These are phyloP conservation scores for Diabrotica balteata DNA, from an alignment of 2,888 invertebrate genomes.

Conservation along the genomic window DNA sequence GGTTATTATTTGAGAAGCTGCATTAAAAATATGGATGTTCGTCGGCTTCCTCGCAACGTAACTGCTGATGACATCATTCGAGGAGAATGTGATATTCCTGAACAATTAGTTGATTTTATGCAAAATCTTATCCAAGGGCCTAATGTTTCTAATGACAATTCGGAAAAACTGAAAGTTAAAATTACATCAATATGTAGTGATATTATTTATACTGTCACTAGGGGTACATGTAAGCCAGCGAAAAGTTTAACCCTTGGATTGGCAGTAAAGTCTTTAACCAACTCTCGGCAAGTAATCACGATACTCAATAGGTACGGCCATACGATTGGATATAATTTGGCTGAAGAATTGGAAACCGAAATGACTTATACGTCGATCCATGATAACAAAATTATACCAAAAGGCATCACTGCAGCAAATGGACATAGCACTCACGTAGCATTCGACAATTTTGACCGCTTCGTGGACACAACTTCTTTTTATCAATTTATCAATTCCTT, in stretches of 20 bases:
- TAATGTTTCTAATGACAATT: conserved; percentile 1
- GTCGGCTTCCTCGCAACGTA: not conserved
- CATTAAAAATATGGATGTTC: not conserved
- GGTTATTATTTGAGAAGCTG: not conserved
- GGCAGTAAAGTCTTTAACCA: conserved; percentile 45
- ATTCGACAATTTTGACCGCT: conserved; percentile 41
- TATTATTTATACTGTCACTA: conserved; percentile 37
- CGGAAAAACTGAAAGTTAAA: conserved; percentile 5
- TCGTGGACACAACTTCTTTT: conserved; percentile 35
- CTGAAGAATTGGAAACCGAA: conserved; percentile 51
- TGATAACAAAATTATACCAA: conserved; percentile 41
- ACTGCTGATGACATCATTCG: too few species aligned
- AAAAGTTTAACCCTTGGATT: conserved; percentile 35
- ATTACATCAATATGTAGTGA: conserved; percentile 38
- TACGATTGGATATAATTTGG: conserved; percentile 44
- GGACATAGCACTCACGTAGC: conserved; percentile 45
- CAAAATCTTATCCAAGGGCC: conserved; percentile 20
- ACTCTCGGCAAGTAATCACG: conserved; percentile 42
- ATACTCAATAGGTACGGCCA: conserved; percentile 50
- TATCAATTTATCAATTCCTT: conserved; percentile 37
- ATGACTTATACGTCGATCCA: conserved; percentile 37
- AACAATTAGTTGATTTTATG: too few species aligned
- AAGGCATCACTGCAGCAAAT: conserved; percentile 41
- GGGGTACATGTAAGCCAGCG: conserved; percentile 7
- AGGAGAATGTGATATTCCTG: too few species aligned